phyloP scores from a whole-genome alignment of 2,888 invertebrate genomes.

The Bimastos eiseni region DNA sequence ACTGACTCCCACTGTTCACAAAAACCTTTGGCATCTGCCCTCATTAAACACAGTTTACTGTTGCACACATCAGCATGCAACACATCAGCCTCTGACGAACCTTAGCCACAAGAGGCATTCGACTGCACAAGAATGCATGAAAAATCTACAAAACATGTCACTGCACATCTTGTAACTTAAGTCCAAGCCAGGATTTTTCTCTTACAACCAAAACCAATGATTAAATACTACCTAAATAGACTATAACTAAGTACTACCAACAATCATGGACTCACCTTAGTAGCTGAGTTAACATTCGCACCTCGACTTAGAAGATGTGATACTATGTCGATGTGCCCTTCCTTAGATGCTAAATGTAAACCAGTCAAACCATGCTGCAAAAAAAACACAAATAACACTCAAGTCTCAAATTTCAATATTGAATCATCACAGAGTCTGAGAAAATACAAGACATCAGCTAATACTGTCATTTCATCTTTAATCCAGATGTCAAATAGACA shows the following conservation, averaged over 20 bases:
- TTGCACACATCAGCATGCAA: not conserved
- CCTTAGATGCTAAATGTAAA: constrained; percentile 92
- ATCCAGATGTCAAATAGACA: too few species aligned
- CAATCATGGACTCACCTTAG: constrained; percentile 68
- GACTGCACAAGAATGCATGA: not conserved
- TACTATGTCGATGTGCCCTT: constrained; percentile 97
- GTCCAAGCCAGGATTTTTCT: not conserved
- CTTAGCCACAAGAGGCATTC: not conserved
- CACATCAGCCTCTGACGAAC: not conserved
- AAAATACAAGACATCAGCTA: too few species aligned
- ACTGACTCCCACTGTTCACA: not conserved
- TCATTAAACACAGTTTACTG: not conserved
- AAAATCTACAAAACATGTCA: not conserved
- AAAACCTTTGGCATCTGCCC: not conserved
- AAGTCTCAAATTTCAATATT: not conserved
- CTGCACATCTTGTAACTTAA: not conserved
- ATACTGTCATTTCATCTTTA: too few species aligned
- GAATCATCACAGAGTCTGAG: not conserved
- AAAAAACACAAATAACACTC: not conserved
- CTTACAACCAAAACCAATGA: not conserved
- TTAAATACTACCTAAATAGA: not conserved
- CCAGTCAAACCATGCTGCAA: constrained; percentile 70
- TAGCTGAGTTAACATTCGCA: constrained; percentile 85
- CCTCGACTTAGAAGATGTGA: constrained; percentile 92
- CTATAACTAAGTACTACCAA: not conserved